A percentile compares a stretch with the other conserved stretches of the same genome.
Evolutionary conservation across 2,888 invertebrate species (phyloP).

Genomic region (Imbricaverruca yamaguchii): DNA sequence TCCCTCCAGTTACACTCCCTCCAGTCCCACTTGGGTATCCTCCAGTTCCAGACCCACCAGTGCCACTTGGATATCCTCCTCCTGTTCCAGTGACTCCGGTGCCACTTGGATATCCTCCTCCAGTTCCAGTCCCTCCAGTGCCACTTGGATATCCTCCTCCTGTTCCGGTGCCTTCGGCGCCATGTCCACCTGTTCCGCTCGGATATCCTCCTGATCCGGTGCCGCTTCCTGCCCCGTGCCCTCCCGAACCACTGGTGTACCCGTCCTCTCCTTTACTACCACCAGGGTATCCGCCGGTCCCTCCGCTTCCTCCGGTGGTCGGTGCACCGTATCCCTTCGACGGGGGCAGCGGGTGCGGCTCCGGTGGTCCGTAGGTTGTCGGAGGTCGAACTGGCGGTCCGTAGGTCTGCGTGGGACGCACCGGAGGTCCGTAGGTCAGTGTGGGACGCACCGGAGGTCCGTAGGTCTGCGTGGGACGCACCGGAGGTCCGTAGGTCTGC

Average conservation of each 20-base stretch:
- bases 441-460: too few species aligned
- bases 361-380: background rate
- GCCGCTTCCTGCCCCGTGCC: background rate
- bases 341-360: background rate
- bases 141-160: background rate
- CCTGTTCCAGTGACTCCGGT: background rate
- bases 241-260: background rate
- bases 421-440: too few species aligned
- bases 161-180: background rate
- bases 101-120: slow-evolving; percentile 1
- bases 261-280: background rate
- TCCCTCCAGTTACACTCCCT: background rate
- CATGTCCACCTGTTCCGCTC: background rate
- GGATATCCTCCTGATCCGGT: background rate
- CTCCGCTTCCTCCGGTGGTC: background rate
- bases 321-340: background rate
- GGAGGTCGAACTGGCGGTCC: background rate
- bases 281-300: background rate
- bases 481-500: background rate
- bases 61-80: background rate
- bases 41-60: background rate
- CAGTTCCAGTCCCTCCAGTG: background rate
- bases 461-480: too few species aligned
- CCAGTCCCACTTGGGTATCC: background rate
- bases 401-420: too few species aligned